Evolutionary conservation across 2,113 vertebrate genomes (phyloP), one percentile per base, ranked within the genome.

Genomic region (Hassar affinis): DNA sequence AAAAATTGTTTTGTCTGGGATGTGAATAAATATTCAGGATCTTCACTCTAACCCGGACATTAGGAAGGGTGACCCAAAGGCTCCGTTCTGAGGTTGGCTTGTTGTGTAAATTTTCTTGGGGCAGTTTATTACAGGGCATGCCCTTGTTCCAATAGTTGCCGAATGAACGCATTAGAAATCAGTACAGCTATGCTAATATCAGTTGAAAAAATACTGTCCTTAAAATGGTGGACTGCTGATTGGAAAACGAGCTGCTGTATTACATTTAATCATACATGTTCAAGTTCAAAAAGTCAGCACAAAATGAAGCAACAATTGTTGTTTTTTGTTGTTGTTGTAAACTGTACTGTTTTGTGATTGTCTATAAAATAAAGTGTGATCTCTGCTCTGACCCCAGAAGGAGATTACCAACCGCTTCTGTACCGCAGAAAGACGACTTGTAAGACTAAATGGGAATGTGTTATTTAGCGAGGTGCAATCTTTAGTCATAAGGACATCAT

Each of bases 281-380:
- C 30, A 38, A 9, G 7, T 17, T 15, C 18, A 22, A 57, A n/a
- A 66, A 76, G 62, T 25, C 12, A 45, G 12, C 12, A 25, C 51
- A 9, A 33, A 72, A 64, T n/a, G 47, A n/a, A 25, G 9, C 66
- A 81, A 56, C 20, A 25, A 45, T 68, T 17, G 25, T 6, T 54
- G 9, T 38, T 33, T 33, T 52, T 33, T 75, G 18, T n/a, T 54
- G 51, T 61, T 80, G 42, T 75, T 85, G 72, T 85, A 76, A n/a
- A 45, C 25, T 62, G 64, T 84, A 45, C 20, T 71, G 64, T 83
- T 17, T 54, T 79, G 81, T 87, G 82, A 89, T 84, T 90, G 89
- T 85, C 57, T 7, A 49, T 15, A 27, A 18, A 79, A 57, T 68
- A 87, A 85, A 82, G 79, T 62, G 79, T 22, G 57, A 54, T 49